Percentiles rank a stretch among this genome's conserved stretches.
Conservation (phyloP, 2,888 invertebrate species). For the Allophyes oxyacanthae region DNA sequence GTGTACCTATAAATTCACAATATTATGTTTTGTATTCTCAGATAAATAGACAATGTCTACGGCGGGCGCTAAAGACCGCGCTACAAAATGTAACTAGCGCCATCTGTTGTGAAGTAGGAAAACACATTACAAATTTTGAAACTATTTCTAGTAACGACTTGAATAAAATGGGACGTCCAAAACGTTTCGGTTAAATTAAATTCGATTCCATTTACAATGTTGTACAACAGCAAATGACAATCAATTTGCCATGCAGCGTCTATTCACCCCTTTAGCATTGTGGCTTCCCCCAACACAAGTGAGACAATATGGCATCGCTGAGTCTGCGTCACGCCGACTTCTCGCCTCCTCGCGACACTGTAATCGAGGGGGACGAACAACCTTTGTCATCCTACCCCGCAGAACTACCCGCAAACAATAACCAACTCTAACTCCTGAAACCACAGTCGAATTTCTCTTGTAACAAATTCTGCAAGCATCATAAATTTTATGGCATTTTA, state of each 20-base stretch:
- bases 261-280: slow-evolving; percentile 78
- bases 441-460: slow-evolving; percentile 50
- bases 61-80: too few relatives aligned
- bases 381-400: slow-evolving; percentile 83
- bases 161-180: slow-evolving; percentile 52
- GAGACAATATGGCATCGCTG: slow-evolving; percentile 87
- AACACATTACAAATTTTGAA: slow-evolving; percentile 3
- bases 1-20: too few relatives aligned
- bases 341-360: slow-evolving; percentile 77
- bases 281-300: slow-evolving; percentile 60
- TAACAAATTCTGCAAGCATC: slow-evolving; percentile 75
- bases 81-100: slow-evolving; percentile 50
- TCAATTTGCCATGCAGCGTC: slow-evolving; percentile 83
- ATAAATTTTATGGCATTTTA: slow-evolving; percentile 88
- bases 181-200: slow-evolving; percentile 71
- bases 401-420: slow-evolving; percentile 34
- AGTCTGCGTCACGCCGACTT: slow-evolving; percentile 81
- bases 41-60: too few relatives aligned
- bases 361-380: slow-evolving; percentile 85
- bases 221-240: slow-evolving; percentile 78
- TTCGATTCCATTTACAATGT: slow-evolving; percentile 75
- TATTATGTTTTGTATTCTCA: too few relatives aligned
- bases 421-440: slow-evolving; percentile 45
- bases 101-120: slow-evolving; percentile 58
- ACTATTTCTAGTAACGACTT: slow-evolving; percentile 19